These are phyloP conservation scores for Terebella lapidaria DNA, from an alignment of 2,888 invertebrate genomes.

Conservation along the genomic window DNA sequence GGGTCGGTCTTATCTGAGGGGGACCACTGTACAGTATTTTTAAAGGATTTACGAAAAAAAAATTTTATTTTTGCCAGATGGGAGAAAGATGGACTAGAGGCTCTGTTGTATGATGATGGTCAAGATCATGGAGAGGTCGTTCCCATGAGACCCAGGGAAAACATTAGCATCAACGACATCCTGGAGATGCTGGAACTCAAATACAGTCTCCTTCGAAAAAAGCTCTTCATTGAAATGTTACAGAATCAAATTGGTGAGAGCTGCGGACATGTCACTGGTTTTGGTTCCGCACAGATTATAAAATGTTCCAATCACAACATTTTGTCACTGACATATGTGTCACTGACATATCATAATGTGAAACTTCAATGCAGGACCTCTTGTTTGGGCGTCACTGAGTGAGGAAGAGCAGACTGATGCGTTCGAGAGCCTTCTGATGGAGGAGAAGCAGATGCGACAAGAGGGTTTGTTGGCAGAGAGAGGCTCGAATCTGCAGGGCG, in stretches of 20 bases:
- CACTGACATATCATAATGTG: background rate
- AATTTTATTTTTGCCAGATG: conserved; percentile 26
- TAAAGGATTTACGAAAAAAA: background rate
- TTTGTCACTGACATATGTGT: background rate
- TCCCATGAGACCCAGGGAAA: background rate
- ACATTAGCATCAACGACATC: conserved; percentile 28
- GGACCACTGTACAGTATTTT: too few species aligned
- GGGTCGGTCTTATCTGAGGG: background rate
- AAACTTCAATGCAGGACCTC: conserved; percentile 5
- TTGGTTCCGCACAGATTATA: too few species aligned
- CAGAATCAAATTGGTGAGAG: conserved; percentile 30
- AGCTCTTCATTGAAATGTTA: conserved; percentile 38
- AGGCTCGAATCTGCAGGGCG: conserved; percentile 25
- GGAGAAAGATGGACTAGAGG: conserved; percentile 40
- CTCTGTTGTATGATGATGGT: conserved; percentile 41
- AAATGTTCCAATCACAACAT: too few species aligned
- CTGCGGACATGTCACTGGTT: too few species aligned
- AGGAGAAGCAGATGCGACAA: conserved; percentile 28
- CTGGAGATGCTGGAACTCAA: conserved; percentile 37
- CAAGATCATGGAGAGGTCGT: conserved; percentile 27
- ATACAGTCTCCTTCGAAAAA: conserved; percentile 35
- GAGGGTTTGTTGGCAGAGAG: conserved; percentile 23
- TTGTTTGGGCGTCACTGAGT: conserved; percentile 13
- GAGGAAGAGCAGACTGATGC: conserved; percentile 18
- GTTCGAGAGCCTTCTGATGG: conserved; percentile 17